Percentiles rank a stretch among this genome's conserved stretches.
phyloP scores from a whole-genome alignment of 1,140 invertebrate genomes.

The Calycopis cecrops region DNA sequence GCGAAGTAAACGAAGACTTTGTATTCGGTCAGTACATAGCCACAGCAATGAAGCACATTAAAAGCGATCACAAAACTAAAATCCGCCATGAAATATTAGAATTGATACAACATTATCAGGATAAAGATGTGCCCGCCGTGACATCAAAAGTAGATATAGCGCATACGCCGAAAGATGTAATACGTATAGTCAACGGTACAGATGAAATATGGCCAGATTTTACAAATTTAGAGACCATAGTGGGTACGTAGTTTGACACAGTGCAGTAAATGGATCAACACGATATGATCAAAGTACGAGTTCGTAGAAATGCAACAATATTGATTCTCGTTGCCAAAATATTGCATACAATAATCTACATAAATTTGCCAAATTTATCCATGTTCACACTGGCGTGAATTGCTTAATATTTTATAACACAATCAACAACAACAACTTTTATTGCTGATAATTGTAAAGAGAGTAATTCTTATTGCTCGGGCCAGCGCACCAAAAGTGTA shows the following conservation, averaged over 20 bases:
- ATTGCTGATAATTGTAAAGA: too few relatives aligned
- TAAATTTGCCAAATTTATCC: too few relatives aligned
- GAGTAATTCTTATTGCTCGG: too few relatives aligned
- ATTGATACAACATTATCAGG: conserved; percentile 49
- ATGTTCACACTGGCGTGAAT: too few relatives aligned
- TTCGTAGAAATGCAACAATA: too few relatives aligned
- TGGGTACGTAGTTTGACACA: conserved; percentile 30
- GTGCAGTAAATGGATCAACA: neutral
- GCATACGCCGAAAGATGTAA: neutral
- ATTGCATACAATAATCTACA: too few relatives aligned
- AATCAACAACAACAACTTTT: too few relatives aligned
- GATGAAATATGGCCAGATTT: conserved; percentile 58
- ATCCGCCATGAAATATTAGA: conserved; percentile 63
- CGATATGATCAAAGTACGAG: too few relatives aligned
- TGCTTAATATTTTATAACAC: too few relatives aligned
- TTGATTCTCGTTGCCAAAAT: too few relatives aligned
- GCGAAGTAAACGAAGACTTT: conserved; percentile 58
- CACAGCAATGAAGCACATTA: conserved; percentile 52
- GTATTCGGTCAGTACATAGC: conserved; percentile 62
- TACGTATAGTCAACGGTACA: conserved; percentile 28
- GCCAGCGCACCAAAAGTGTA: too few relatives aligned
- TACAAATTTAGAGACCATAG: conserved; percentile 52
- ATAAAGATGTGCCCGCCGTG: conserved; percentile 18
- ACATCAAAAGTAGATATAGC: neutral
- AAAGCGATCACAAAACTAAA: conserved; percentile 37